These are phyloP conservation scores for Zingel zingel DNA, from an alignment of 2,113 vertebrate species.

Conservation along the genomic window DNA sequence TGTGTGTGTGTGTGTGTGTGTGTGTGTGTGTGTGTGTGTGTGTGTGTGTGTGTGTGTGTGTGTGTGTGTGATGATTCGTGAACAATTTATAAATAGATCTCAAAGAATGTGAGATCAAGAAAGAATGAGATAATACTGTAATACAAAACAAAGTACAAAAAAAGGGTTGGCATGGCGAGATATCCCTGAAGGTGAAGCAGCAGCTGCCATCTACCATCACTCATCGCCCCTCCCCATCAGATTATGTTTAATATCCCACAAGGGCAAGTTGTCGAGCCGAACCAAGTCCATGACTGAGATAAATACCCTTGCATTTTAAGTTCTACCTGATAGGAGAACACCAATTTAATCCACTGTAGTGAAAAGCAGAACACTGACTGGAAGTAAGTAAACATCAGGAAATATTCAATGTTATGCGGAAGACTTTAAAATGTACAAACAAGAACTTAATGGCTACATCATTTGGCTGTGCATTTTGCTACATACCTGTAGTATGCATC, in stretches of 20 bases:
- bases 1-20: slow-evolving; percentile 12
- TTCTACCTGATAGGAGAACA: slow-evolving; percentile 10
- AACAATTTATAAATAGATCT: neutral
- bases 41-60: slow-evolving; percentile 20
- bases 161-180: neutral
- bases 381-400: slow-evolving; percentile 55
- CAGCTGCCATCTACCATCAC: slow-evolving; percentile 67
- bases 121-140: neutral
- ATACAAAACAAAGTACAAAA: neutral
- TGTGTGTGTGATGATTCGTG: neutral
- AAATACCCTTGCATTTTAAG: slow-evolving; percentile 31
- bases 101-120: neutral
- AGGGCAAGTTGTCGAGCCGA: slow-evolving; percentile 42
- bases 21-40: slow-evolving; percentile 21
- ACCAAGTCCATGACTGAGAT: slow-evolving; percentile 46
- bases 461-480: slow-evolving; percentile 23
- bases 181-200: slow-evolving; percentile 52
- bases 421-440: slow-evolving; percentile 43
- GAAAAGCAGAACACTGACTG: slow-evolving; percentile 31
- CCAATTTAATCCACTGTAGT: neutral
- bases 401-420: slow-evolving; percentile 47
- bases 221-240: slow-evolving; percentile 58
- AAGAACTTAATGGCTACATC: slow-evolving; percentile 23
- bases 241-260: slow-evolving; percentile 60
- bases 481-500: neutral